phyloP scores from a whole-genome alignment of 2,888 invertebrate genomes.

The Plemyria rubiginata region DNA sequence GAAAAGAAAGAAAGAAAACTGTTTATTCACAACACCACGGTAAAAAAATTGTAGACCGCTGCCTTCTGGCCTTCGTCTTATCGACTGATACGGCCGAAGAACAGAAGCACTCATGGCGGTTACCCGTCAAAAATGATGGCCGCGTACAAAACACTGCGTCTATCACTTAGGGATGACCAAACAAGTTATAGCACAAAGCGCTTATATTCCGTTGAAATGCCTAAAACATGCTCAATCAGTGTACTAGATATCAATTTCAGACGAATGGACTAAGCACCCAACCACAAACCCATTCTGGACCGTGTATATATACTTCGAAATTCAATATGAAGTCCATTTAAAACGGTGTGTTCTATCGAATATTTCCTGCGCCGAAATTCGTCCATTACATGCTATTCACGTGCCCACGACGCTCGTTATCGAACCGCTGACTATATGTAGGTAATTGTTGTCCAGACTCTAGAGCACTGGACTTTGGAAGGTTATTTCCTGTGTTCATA shows the following conservation, averaged over 20 bases:
- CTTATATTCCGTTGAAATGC: neutral
- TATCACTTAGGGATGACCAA: no score
- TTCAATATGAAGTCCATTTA: neutral
- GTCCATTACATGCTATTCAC: conserved; percentile 1
- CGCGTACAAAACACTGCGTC: no score
- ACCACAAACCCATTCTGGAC: neutral
- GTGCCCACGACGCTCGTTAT: conserved; percentile 3
- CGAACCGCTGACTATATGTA: neutral
- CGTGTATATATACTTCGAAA: neutral
- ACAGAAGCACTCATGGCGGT: no score
- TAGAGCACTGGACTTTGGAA: neutral
- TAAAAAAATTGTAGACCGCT: no score
- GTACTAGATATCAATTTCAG: neutral
- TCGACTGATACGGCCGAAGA: no score
- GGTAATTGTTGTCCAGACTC: conserved; percentile 3
- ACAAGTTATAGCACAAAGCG: no score
- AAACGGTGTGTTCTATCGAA: neutral
- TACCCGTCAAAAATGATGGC: no score
- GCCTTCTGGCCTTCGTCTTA: no score
- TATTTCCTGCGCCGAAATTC: neutral
- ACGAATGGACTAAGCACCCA: neutral
- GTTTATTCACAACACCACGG: no score
- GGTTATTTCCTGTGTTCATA: neutral
- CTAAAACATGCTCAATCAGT: neutral
- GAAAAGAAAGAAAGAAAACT: no score